Conservation (phyloP, 2,888 invertebrate species). For the Aphelenchoides bicaudatus region DNA sequence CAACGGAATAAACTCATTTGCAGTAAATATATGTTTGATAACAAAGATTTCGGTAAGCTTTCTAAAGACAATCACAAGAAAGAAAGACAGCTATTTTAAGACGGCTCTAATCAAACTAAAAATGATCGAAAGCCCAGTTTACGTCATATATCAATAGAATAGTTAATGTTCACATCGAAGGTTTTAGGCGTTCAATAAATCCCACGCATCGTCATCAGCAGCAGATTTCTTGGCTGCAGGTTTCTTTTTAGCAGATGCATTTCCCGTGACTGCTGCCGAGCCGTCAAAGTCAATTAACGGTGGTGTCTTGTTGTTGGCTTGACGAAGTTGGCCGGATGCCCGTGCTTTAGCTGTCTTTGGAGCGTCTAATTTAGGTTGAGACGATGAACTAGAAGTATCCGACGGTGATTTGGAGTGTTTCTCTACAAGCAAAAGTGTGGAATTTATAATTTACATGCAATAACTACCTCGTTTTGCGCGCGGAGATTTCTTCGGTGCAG, state of each 20-base stretch:
- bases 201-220: slow-evolving; percentile 58
- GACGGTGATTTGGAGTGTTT: background rate
- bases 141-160: too few species aligned
- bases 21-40: too few species aligned
- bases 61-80: too few species aligned
- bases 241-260: slow-evolving; percentile 18
- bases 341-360: slow-evolving; percentile 14
- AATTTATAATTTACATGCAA: background rate
- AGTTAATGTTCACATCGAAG: too few species aligned
- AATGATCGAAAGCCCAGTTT: too few species aligned
- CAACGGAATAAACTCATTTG: too few species aligned
- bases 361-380: slow-evolving; percentile 12
- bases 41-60: too few species aligned
- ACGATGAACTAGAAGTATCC: background rate
- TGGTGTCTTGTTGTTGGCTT: slow-evolving; percentile 15
- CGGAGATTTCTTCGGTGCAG: slow-evolving; percentile 19
- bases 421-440: slow-evolving; percentile 11
- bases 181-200: slow-evolving; percentile 55
- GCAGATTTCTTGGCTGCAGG: slow-evolving; percentile 25
- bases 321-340: slow-evolving; percentile 3
- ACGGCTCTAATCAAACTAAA: too few species aligned
- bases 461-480: slow-evolving; percentile 18
- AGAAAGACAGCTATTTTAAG: too few species aligned
- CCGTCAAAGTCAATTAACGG: slow-evolving; percentile 24
- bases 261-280: slow-evolving; percentile 9